phyloP scores from a whole-genome alignment of 2,113 vertebrate species.

The Camelus dromedarius region DNA sequence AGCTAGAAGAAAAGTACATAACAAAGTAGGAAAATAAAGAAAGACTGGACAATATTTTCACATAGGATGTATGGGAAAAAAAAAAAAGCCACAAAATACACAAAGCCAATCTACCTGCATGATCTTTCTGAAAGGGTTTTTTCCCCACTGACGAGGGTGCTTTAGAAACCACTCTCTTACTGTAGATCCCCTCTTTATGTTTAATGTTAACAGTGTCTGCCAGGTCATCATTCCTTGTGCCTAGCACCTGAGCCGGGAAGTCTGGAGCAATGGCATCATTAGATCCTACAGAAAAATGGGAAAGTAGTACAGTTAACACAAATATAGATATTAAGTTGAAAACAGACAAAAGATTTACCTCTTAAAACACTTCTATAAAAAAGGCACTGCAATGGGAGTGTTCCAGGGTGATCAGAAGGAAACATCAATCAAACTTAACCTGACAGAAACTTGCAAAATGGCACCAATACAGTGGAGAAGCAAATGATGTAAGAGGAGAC shows the following conservation, averaged over 20 bases:
- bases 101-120: slow-evolving; percentile 69
- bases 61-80: neutral
- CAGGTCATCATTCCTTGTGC: slow-evolving; percentile 73
- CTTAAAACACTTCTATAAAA: neutral
- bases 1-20: neutral
- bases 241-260: slow-evolving; percentile 84
- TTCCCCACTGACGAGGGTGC: slow-evolving; percentile 66
- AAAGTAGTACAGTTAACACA: slow-evolving; percentile 41
- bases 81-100: neutral
- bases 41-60: slow-evolving; percentile 38
- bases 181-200: slow-evolving; percentile 88
- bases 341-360: neutral
- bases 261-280: slow-evolving; percentile 90
- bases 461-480: neutral
- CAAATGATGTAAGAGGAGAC: neutral
- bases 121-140: neutral
- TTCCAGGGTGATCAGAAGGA: neutral
- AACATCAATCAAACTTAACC: neutral
- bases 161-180: slow-evolving; percentile 82
- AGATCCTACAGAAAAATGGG: slow-evolving; percentile 87
- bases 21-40: slow-evolving; percentile 27
- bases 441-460: slow-evolving; percentile 15
- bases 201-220: slow-evolving; percentile 73
- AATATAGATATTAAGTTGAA: neutral
- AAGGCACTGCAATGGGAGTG: neutral